Evolutionary conservation across 2,113 vertebrate species (phyloP).

Genomic region (Galeopterus variegatus): DNA sequence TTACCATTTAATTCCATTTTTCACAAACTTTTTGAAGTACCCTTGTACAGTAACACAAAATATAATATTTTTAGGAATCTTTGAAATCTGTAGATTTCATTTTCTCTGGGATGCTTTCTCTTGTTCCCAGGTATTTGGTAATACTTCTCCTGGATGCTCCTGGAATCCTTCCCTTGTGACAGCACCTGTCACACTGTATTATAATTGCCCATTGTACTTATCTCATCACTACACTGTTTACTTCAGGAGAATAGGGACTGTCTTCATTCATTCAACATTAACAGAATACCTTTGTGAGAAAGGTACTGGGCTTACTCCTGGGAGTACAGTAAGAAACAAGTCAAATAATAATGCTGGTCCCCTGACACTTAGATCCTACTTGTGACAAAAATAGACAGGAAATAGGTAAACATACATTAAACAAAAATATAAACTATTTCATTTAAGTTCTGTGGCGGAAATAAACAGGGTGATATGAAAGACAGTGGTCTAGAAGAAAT

Average conservation of each 20-base stretch:
- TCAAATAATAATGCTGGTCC: background rate
- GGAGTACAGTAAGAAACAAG: background rate
- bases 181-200: background rate
- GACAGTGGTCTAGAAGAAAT: background rate
- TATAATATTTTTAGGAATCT: background rate
- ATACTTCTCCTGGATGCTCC: background rate
- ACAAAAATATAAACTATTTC: background rate
- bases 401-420: background rate
- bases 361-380: background rate
- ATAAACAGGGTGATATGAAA: background rate
- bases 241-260: background rate
- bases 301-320: too few relatives aligned
- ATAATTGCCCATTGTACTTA: background rate
- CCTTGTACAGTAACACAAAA: background rate
- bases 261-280: background rate
- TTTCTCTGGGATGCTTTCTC: background rate
- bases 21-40: too few relatives aligned
- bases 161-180: background rate
- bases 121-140: background rate
- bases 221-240: background rate
- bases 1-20: too few relatives aligned
- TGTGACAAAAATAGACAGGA: background rate
- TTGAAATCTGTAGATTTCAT: background rate
- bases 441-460: background rate
- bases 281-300: background rate